Conservation (phyloP, 2,113 vertebrate species). For the Cacatua alba region DNA sequence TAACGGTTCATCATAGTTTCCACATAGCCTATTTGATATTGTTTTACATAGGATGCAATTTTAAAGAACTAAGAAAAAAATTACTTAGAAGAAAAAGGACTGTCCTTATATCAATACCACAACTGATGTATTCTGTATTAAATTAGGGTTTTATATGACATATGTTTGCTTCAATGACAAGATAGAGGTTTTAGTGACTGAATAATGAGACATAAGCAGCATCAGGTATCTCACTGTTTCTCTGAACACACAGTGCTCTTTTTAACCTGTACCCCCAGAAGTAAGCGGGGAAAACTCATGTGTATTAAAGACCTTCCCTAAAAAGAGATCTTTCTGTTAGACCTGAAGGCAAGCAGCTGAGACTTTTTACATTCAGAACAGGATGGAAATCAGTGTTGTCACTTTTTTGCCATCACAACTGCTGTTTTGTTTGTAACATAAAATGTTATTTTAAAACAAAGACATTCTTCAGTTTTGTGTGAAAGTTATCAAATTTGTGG, state of each 20-base stretch:
- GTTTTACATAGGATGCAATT: background rate
- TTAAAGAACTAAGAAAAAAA: background rate
- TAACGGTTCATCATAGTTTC: background rate
- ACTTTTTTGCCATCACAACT: background rate
- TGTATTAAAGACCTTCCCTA: background rate
- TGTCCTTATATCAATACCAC: background rate
- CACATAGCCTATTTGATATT: background rate
- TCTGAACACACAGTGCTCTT: accelerated
- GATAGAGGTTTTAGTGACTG: background rate
- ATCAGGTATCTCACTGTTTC: background rate
- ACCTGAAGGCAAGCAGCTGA: background rate
- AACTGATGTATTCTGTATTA: background rate
- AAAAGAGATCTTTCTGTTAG: background rate
- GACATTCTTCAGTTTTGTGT: background rate
- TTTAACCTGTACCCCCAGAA: background rate
- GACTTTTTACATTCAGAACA: background rate
- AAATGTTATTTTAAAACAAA: background rate
- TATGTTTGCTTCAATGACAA: background rate
- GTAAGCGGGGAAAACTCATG: background rate
- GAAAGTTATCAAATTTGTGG: background rate
- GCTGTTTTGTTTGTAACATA: background rate
- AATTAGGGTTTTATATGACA: background rate
- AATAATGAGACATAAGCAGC: background rate
- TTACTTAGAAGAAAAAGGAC: background rate
- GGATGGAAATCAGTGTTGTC: background rate